These are phyloP conservation scores for Cantharis nigra DNA, from an alignment of 2,888 invertebrate species.

Conservation along the genomic window DNA sequence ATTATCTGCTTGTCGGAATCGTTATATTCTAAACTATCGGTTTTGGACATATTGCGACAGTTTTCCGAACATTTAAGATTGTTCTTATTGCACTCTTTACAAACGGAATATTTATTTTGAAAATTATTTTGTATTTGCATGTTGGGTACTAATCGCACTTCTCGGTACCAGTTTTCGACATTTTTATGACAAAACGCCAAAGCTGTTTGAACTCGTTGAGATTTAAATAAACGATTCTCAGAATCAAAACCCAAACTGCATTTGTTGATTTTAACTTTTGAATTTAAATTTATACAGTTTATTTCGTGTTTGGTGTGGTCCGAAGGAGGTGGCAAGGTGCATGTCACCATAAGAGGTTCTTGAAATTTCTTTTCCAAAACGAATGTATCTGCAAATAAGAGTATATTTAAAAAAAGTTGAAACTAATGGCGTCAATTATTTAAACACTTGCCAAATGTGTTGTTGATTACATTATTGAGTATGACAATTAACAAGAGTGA, in stretches of 20 bases:
- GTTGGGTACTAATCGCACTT: conserved; percentile 55
- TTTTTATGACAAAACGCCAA: conserved; percentile 68
- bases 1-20: conserved; percentile 42
- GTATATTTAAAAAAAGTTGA: neutral
- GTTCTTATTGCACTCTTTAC: conserved; percentile 32
- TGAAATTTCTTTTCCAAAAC: conserved; percentile 66
- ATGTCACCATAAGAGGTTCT: conserved; percentile 69
- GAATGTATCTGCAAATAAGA: conserved; percentile 56
- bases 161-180: conserved; percentile 67
- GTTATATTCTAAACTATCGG: conserved; percentile 19
- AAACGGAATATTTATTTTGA: conserved; percentile 9
- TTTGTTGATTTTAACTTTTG: conserved; percentile 62
- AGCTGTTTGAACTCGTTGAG: conserved; percentile 67
- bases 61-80: conserved; percentile 30
- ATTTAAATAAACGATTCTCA: conserved; percentile 67
- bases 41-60: conserved; percentile 23
- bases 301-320: conserved; percentile 59
- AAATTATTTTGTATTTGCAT: conserved; percentile 30
- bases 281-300: conserved; percentile 60
- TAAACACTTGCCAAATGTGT: neutral
- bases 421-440: neutral
- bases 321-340: conserved; percentile 63
- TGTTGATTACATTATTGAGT: neutral
- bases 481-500: neutral
- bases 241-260: conserved; percentile 66